phyloP scores from a whole-genome alignment of 92 coral and sea anemone species.

The Epizoanthus ramosus region DNA sequence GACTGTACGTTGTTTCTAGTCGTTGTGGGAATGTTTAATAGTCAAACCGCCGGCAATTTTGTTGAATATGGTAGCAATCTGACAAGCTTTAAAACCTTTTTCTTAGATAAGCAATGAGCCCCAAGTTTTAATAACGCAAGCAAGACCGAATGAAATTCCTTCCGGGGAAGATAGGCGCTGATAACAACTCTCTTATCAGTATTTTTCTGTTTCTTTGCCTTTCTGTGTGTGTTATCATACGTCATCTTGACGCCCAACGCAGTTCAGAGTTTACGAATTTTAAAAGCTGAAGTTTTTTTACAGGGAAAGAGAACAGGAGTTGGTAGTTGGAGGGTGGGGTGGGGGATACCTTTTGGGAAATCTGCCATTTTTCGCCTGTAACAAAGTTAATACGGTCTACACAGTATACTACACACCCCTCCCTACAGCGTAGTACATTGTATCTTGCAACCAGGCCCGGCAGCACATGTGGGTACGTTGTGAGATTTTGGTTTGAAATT shows the following conservation, averaged over 20 bases:
- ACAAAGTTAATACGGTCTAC: neutral
- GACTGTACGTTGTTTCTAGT: neutral
- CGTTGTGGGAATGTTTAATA: neutral
- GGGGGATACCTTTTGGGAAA: too few relatives aligned
- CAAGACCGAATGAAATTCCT: slow-evolving; percentile 31
- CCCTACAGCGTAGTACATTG: slow-evolving; percentile 2
- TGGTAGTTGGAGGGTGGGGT: too few relatives aligned
- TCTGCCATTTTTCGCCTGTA: neutral
- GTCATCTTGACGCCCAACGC: slow-evolving; percentile 40
- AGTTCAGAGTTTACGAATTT: slow-evolving; percentile 5
- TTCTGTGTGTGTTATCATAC: slow-evolving; percentile 25
- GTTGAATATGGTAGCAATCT: neutral
- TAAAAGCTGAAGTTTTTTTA: slow-evolving; percentile 1
- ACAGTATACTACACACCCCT: slow-evolving; percentile 11
- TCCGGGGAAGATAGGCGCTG: slow-evolving; percentile 38
- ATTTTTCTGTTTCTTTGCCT: slow-evolving; percentile 15
- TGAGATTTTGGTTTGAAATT: neutral
- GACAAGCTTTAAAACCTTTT: neutral
- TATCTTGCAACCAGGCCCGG: slow-evolving; percentile 7
- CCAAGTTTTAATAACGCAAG: slow-evolving; percentile 32
- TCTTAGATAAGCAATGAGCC: slow-evolving; percentile 11
- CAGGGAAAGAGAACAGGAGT: neutral
- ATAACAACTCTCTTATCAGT: slow-evolving; percentile 28
- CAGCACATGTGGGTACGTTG: neutral
- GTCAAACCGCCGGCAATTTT: neutral